phyloP scores from a whole-genome alignment of 53 echinoderm and acorn worm species.

The Temnopleurus reevesii region DNA sequence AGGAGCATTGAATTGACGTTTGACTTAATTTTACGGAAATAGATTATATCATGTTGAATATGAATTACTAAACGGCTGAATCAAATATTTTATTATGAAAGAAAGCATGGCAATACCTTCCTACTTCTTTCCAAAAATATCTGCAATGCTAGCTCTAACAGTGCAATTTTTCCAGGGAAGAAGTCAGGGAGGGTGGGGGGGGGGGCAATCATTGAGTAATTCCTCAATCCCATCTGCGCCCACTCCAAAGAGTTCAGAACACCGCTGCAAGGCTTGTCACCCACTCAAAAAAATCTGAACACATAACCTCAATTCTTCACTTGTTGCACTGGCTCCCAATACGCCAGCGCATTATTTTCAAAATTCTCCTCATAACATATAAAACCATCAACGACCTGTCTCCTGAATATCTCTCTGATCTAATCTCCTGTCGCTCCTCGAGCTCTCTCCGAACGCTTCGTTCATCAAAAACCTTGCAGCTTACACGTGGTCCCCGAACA shows the following conservation, averaged over 20 bases:
- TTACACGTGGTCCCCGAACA: background rate
- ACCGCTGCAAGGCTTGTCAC: background rate
- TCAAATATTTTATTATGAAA: too few relatives aligned
- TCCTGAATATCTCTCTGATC: background rate
- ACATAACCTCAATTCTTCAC: background rate
- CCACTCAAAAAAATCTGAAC: conserved; percentile 25
- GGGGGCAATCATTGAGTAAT: too few relatives aligned
- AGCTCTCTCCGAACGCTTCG: background rate
- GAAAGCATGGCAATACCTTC: too few relatives aligned
- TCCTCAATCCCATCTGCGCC: background rate
- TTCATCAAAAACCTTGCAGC: background rate
- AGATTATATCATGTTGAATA: too few relatives aligned
- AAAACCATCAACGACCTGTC: background rate
- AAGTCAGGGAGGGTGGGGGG: too few relatives aligned
- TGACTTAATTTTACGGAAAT: too few relatives aligned
- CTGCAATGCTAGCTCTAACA: too few relatives aligned
- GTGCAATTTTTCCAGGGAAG: too few relatives aligned
- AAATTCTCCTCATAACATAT: conserved; percentile 12
- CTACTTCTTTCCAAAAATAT: too few relatives aligned
- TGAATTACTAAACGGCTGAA: too few relatives aligned
- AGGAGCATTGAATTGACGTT: too few relatives aligned
- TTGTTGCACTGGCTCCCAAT: background rate
- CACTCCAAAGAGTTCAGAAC: background rate
- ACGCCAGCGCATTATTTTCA: background rate
- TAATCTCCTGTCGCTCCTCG: background rate